Percentiles rank a stretch among this genome's conserved stretches.
phyloP scores from a whole-genome alignment of 2,888 invertebrate species.

The Didymodactylos carnosus region DNA sequence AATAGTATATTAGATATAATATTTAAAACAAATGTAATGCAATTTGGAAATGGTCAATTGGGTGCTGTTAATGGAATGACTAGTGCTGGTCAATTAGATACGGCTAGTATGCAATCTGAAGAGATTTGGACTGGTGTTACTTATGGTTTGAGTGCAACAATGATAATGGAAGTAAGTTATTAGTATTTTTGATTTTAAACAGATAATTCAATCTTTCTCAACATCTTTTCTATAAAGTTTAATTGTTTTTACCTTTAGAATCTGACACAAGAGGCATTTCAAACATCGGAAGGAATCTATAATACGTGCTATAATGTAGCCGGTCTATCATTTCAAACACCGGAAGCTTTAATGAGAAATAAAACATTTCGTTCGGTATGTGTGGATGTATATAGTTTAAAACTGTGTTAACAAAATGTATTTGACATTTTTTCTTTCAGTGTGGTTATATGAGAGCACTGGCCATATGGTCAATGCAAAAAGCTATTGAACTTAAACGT shows the following conservation, averaged over 20 bases:
- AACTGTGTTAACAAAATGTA: too few relatives aligned
- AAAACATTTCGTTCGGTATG: neutral
- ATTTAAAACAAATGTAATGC: conserved; percentile 60
- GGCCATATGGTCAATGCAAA: conserved; percentile 10
- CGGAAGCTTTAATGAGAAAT: conserved; percentile 6
- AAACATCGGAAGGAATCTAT: conserved; percentile 9
- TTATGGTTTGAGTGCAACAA: conserved; percentile 1
- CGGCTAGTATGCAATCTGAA: conserved; percentile 20
- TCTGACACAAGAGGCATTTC: neutral
- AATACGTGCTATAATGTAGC: conserved; percentile 3
- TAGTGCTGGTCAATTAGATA: conserved; percentile 36
- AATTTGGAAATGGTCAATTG: conserved; percentile 55
- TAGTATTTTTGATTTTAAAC: neutral
- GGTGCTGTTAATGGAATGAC: conserved; percentile 78
- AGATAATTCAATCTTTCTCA: neutral
- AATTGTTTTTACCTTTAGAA: neutral
- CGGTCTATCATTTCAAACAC: conserved; percentile 14
- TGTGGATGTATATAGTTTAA: neutral
- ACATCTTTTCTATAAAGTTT: neutral
- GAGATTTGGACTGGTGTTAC: conserved; percentile 13
- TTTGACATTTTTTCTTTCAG: neutral
- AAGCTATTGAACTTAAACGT: conserved; percentile 1
- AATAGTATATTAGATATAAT: conserved; percentile 50
- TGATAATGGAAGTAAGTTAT: conserved; percentile 9
- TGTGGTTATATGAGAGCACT: conserved; percentile 12